Conservation (phyloP, 2,888 invertebrate species). For the Mythimna lalbum region DNA sequence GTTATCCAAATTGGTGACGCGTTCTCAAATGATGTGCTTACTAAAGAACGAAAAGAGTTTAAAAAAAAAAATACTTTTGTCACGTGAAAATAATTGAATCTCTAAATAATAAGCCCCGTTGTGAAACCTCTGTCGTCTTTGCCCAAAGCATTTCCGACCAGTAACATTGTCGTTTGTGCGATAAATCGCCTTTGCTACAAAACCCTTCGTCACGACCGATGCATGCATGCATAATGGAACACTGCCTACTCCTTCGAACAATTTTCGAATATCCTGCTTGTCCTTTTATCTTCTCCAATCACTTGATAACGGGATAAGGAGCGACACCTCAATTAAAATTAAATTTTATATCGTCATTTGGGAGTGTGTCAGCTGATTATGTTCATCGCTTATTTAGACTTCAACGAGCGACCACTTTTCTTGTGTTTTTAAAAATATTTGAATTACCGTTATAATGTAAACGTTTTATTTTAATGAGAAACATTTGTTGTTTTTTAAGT, state of each 20-base stretch:
- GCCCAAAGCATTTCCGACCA: conserved; percentile 41
- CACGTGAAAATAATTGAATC: background rate
- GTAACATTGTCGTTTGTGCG: conserved; percentile 48
- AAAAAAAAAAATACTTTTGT: background rate
- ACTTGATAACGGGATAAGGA: conserved; percentile 27
- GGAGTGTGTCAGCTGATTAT: conserved; percentile 19
- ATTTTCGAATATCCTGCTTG: conserved; percentile 41
- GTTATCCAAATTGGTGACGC: too few relatives aligned
- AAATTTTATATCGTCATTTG: conserved; percentile 5
- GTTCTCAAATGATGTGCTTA: background rate
- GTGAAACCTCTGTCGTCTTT: conserved; percentile 13
- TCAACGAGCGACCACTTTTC: conserved; percentile 57
- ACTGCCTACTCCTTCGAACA: conserved; percentile 43
- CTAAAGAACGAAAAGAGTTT: background rate
- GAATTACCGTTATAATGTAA: background rate
- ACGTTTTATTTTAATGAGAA: background rate
- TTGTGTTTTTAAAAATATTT: background rate
- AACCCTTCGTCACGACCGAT: conserved; percentile 71
- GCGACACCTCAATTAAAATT: conserved; percentile 23
- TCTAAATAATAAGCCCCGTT: conserved; percentile 28
- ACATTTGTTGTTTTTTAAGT: background rate
- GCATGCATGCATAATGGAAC: conserved; percentile 69
- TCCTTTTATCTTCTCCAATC: conserved; percentile 19
- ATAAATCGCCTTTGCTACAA: conserved; percentile 61
- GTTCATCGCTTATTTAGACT: conserved; percentile 56